These are phyloP conservation scores for Formicarius rufipectus DNA, from an alignment of 2,113 vertebrate species.

Conservation along the genomic window DNA sequence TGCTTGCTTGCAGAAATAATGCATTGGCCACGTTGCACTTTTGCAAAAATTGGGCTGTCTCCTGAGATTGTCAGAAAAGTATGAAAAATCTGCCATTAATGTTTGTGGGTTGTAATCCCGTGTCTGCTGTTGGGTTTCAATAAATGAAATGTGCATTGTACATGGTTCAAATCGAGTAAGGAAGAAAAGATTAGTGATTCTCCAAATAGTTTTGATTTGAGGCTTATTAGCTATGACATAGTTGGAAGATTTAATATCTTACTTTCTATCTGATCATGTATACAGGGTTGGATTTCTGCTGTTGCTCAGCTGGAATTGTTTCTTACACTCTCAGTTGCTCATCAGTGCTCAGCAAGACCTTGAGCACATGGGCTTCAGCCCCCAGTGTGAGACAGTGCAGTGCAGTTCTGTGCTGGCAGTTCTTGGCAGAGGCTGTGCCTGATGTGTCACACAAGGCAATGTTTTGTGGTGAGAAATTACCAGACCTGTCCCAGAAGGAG, in stretches of 20 bases:
- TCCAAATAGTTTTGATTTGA: not conserved
- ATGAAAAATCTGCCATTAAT: not conserved
- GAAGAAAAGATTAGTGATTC: not conserved
- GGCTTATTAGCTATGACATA: not conserved
- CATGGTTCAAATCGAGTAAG: not conserved
- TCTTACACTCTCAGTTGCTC: accelerated
- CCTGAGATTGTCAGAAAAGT: not conserved
- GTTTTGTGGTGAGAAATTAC: not conserved
- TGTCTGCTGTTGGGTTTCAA: not conserved
- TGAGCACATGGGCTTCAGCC: not conserved
- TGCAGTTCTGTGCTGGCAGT: not conserved
- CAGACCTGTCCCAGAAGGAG: not conserved
- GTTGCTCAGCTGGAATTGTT: not conserved
- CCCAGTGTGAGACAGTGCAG: not conserved
- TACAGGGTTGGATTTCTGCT: not conserved
- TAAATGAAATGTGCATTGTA: not conserved
- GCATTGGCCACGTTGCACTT: not conserved
- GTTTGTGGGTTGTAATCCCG: not conserved
- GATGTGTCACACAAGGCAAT: not conserved
- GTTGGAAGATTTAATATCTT: not conserved
- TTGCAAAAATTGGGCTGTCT: not conserved
- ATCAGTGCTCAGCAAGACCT: not conserved
- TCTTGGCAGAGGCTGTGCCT: not conserved
- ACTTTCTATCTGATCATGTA: not conserved
- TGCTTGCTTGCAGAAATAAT: not conserved